Base-by-base conservation (phyloP, 1,140 invertebrate genomes). In the Papilio xuthus region DNA sequence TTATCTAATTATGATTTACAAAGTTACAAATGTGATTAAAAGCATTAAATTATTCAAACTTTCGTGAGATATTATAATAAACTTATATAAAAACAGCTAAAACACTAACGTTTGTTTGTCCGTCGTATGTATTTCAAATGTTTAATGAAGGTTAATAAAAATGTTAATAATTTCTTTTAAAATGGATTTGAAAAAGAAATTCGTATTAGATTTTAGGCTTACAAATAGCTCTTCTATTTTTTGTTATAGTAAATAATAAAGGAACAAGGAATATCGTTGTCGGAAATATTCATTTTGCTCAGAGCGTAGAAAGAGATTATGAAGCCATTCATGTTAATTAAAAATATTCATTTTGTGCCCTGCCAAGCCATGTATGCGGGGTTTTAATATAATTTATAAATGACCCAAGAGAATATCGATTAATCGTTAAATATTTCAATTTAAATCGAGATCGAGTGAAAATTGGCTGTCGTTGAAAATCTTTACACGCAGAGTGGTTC, bases 321-420 rank as follows among this genome's bases (percentile, higher is more conserved):
- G 56, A 60, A 60, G 56, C 56, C 56, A 60, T 26, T 60, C 56
- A 60, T 60, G 56, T 60, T 60, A 60, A 60, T 60, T 60, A 60
- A 60, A 60, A 60, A 60, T 60, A 60, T 26, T 60, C 9, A 60
- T 26, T 60, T 60, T 60, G 23, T 60, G 56, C 12, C 10, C 12
- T 26, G 56, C 18, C 56, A 26, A 13, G 20, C 56, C 20, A 60
- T 26, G 23, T 60, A 60, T 15, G 2, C 12, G 23, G 9, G 2
- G 9, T 26, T 60, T 60, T 26, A 4, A 60, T 26, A 60, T 26
- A n/a, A 20, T 60, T 60, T 60, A 60, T 47, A 47, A 47, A 47
- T 26, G 18, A n/a, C 50, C 18, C 18, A 53, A 53, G 50, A 53
- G 50, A 2, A 53, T 20, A 20, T 53, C 50, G 50, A 53, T 20